Base-by-base conservation (phyloP, 2,888 invertebrate species). In the Stenoptilia bipunctidactyla region DNA sequence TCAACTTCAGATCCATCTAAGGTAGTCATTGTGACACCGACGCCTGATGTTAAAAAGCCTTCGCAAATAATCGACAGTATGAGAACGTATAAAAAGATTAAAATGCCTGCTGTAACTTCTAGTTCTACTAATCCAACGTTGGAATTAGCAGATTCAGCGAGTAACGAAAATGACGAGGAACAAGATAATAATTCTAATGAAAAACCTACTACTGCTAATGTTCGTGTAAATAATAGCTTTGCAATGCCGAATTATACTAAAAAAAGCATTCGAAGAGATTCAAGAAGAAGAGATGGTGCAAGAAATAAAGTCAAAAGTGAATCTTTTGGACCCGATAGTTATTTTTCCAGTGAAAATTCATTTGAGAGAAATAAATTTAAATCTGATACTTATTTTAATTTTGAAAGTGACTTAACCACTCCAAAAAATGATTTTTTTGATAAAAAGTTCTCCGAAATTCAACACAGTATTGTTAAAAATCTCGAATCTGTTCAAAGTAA, bases 381-480 rank as follows among this genome's bases (percentile, higher is more conserved):
- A 56, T 61, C 71, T 12, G 63, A 68, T 33, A 70, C 61, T 47
- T 80, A 67, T 48, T 77, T 77, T 33, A 66, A 77, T 45, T 80
- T 77, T 42, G 66, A 68, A 40, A 56, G 57, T 25, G 79, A 79
- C 40, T 53, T 86, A 27, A 87, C 87, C 8, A 87, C 87, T n/a
- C 86, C 86, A 10, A 77, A 71, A 56, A 75, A 83, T 39, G 73
- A 77, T 40, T 74, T 72, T 46, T 87, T 87, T 46, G 87, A 87
- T 52, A 71, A 82, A 48, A 85, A 82, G 50, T 85, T 67, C 52
- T 66, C 79, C 46, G 69, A 83, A 54, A 75, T 87, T 44, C 83
- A 86, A 14, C 70, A 80, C 40, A 85, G 85, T 54, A 85, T 87
- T 45, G 74, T 74, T 45, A 83, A 85, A 52, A 83, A 85, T 43